These are phyloP conservation scores for Agrochola circellaris DNA, from an alignment of 2,888 invertebrate species.

Conservation along the genomic window DNA sequence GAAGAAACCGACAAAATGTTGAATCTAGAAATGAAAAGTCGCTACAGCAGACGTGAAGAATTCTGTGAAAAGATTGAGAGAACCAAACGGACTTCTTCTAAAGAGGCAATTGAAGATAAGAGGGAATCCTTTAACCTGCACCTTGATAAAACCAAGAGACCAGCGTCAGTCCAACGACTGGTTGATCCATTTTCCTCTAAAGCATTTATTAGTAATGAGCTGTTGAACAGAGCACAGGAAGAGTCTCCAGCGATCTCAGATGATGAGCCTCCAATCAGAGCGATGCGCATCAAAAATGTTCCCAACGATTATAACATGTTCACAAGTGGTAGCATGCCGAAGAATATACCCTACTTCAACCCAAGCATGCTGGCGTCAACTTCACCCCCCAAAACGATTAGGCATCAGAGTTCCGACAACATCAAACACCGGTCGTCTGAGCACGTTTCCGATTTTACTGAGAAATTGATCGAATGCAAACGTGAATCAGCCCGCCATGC, in stretches of 20 bases:
- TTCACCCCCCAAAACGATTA: slow-evolving; percentile 84
- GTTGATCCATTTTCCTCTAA: slow-evolving; percentile 85
- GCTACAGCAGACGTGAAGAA: slow-evolving; percentile 85
- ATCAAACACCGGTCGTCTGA: slow-evolving; percentile 85
- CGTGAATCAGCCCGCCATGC: slow-evolving; percentile 77
- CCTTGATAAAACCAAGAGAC: slow-evolving; percentile 83
- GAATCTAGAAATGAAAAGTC: slow-evolving; percentile 84
- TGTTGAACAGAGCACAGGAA: slow-evolving; percentile 77
- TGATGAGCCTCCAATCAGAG: slow-evolving; percentile 81
- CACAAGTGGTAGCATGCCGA: slow-evolving; percentile 87
- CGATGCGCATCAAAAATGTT: slow-evolving; percentile 81
- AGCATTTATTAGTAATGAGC: slow-evolving; percentile 85
- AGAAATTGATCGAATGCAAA: slow-evolving; percentile 79
- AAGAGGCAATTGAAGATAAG: slow-evolving; percentile 82
- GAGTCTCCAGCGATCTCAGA: slow-evolving; percentile 81
- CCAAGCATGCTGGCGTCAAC: slow-evolving; percentile 80
- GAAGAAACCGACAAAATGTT: slow-evolving; percentile 88
- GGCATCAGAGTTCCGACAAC: slow-evolving; percentile 86
- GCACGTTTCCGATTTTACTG: slow-evolving; percentile 81
- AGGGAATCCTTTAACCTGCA: slow-evolving; percentile 82
- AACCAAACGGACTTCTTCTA: slow-evolving; percentile 81
- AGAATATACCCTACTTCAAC: slow-evolving; percentile 85
- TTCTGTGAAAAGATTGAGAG: slow-evolving; percentile 81
- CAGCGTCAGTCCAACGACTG: slow-evolving; percentile 82
- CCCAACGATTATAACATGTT: slow-evolving; percentile 82